Percentiles rank a stretch among this genome's conserved stretches.
These are phyloP conservation scores for Ptyas mucosa DNA, from an alignment of 2,113 vertebrate genomes.

Conservation along the genomic window DNA sequence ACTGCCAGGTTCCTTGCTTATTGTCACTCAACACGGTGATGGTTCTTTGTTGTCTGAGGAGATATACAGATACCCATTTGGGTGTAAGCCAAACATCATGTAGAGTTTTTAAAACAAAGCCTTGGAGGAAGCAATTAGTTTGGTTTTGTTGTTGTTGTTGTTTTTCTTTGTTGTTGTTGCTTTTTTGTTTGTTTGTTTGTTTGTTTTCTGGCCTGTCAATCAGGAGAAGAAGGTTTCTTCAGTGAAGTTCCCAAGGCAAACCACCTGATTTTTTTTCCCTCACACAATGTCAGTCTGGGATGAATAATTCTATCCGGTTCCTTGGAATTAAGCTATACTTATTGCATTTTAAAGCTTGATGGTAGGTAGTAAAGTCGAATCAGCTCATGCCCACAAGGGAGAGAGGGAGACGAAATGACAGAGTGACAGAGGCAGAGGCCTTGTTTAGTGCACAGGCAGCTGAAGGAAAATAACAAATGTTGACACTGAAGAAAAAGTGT, in stretches of 20 bases:
- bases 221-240: not conserved
- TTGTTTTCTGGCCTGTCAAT: not conserved
- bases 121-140: not conserved
- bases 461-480: slow-evolving; percentile 33
- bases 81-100: not conserved
- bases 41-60: too few relatives aligned
- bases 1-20: not conserved
- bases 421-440: not conserved
- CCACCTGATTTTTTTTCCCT: not conserved
- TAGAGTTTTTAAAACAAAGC: not conserved
- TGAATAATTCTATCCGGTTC: not conserved
- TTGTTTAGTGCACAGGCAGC: not conserved
- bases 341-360: not conserved
- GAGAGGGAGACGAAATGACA: not conserved
- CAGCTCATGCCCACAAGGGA: not conserved
- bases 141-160: not conserved
- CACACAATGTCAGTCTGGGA: not conserved
- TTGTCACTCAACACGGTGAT: not conserved
- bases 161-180: not conserved
- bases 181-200: too few relatives aligned
- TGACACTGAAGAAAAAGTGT: not conserved
- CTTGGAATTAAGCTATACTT: not conserved
- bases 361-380: not conserved
- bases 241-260: not conserved
- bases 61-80: not conserved